These are phyloP conservation scores for Enoplosus armatus DNA, from an alignment of 2,797 vertebrate species.

Conservation along the genomic window DNA sequence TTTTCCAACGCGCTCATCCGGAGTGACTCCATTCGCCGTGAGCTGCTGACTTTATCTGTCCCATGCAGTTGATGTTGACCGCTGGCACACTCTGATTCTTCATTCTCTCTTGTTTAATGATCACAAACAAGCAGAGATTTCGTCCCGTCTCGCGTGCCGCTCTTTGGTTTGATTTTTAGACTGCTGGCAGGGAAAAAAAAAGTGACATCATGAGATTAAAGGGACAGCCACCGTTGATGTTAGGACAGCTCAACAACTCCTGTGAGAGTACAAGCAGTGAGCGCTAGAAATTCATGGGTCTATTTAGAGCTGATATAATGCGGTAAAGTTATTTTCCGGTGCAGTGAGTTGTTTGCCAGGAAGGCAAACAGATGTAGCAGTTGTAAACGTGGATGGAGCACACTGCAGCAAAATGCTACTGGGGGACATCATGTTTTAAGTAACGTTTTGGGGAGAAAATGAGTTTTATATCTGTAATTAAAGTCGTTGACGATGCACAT, in stretches of 20 bases:
- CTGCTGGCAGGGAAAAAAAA: conserved; percentile 35
- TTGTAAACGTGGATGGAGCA: conserved; percentile 11
- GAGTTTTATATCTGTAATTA: conserved; percentile 41
- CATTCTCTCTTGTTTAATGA: conserved; percentile 42
- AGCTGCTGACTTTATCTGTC: conserved; percentile 55
- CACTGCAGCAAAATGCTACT: conserved; percentile 14
- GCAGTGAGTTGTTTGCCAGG: conserved; percentile 18
- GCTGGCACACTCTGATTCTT: conserved; percentile 27
- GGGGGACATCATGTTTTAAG: neutral
- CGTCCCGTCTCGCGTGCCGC: conserved; percentile 4
- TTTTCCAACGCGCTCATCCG: conserved; percentile 38
- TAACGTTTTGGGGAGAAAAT: conserved; percentile 30
- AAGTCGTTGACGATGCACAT: conserved; percentile 52
- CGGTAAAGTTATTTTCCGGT: conserved; percentile 24
- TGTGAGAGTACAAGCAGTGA: conserved; percentile 33
- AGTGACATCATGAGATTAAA: conserved; percentile 41
- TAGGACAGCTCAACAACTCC: conserved; percentile 48
- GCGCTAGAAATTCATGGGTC: conserved; percentile 24
- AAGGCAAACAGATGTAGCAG: conserved; percentile 18
- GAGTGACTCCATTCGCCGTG: conserved; percentile 39
- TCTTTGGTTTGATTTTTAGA: conserved; percentile 42
- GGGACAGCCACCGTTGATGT: conserved; percentile 32
- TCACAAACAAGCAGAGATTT: conserved; percentile 41
- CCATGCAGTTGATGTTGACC: conserved; percentile 41
- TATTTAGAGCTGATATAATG: conserved; percentile 29